Base-by-base conservation (phyloP, 1,140 invertebrate genomes). In the Pollicipes pollicipes region DNA sequence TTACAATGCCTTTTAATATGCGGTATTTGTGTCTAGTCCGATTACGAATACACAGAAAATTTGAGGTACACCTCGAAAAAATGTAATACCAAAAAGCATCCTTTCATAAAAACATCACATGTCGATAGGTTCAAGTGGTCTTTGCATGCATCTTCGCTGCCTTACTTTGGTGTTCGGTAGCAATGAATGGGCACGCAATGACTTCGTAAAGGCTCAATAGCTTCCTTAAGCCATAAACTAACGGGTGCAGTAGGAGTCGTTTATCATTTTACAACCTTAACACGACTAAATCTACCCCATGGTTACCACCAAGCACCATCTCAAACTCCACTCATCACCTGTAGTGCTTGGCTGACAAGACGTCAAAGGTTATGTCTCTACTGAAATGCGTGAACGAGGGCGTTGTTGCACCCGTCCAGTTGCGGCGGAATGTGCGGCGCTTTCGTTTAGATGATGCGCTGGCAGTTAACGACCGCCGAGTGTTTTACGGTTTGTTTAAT, bases 401-500 rank as follows among this genome's bases (percentile, higher is more conserved):
- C 45, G 45, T 58, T 58, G 24, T 10, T 10, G 45, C 45, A 58
- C 2, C 2, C 13, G 8, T 2, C 24, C 13, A 58, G 45, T 17
- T 10, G 45, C 21, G 45, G n/a, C 45, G 13, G 2, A 58, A 10
- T 2, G 45, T 24, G 8, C 45, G 45, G 45, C 45, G 17, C 45
- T 21, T 58, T 21, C 45, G 10, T 58, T 24, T 17, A 24, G 45
- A 58, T 58, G 45, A 58, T 58, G 45, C 45, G 45, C 24, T 58
- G 21, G 10, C 21, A 10, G 45, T 24, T 58, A 58, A 58, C 45
- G 24, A 58, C 45, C 45, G 45, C 21, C 2, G 45, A 58, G 45
- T 58, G 45, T 58, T 58, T 58, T 58, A 58, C 45, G 45, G 45
- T 58, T 58, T 58, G 45, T 58, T 58, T 58, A 58, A 58, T 58